phyloP scores from a whole-genome alignment of 2,888 invertebrate genomes.

The Stenchaetothrips biformis region DNA sequence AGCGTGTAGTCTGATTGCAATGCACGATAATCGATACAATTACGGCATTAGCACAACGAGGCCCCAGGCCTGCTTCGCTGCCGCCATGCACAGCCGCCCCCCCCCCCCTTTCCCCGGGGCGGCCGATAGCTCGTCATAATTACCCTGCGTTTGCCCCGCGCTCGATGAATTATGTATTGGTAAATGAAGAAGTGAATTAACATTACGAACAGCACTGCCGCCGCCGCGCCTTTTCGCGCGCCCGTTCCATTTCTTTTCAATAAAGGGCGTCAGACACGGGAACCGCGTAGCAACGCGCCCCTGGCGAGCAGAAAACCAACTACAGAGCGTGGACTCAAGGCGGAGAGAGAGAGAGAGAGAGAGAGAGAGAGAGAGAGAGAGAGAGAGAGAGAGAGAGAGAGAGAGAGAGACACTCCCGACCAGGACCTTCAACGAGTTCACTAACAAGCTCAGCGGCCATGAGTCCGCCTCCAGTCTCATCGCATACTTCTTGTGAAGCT shows the following conservation, averaged over 20 bases:
- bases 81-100: neutral
- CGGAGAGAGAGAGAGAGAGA: neutral
- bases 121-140: neutral
- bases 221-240: too few relatives aligned
- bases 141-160: neutral
- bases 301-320: neutral
- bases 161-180: neutral
- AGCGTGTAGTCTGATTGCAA: too few relatives aligned
- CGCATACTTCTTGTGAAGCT: too few relatives aligned
- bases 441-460: too few relatives aligned
- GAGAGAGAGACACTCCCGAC: neutral
- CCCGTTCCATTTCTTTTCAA: too few relatives aligned
- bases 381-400: neutral
- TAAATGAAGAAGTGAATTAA: neutral
- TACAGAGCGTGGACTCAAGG: neutral
- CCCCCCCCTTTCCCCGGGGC: neutral
- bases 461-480: too few relatives aligned
- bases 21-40: conserved; percentile 5
- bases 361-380: conserved; percentile 5
- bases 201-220: neutral
- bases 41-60: neutral
- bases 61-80: neutral
- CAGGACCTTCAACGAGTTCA: too few relatives aligned
- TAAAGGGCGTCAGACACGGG: too few relatives aligned
- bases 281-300: neutral